Evolutionary conservation across 37 sponge, comb jelly and placozoan genomes (phyloP), one percentile per base, ranked within the genome.

Genomic region (Halichondria panicea): DNA sequence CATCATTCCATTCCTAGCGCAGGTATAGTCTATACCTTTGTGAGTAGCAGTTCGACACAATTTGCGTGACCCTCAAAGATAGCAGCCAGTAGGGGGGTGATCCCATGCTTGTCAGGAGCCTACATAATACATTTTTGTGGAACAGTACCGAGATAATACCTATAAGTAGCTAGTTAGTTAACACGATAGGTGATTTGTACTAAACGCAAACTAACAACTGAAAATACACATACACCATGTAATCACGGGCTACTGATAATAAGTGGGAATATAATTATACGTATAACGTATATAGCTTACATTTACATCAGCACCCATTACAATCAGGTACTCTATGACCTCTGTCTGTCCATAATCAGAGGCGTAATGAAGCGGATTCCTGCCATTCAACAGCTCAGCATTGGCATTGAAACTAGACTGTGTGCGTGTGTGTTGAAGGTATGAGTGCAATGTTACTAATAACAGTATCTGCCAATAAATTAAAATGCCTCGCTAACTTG

Each of bases 291-390:
- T 59, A 15, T 34, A 34, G 63, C 93, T 79, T 70, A 92, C 89
- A 78, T 93, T 64, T 25, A 95, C 82, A 11, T 89, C 67, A 44
- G 93, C 96, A 33, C 84, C 84, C 54, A 53, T 71, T 7, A 18
- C n/a, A 25, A 87, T 18, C 36, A 95, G 60, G 33, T 89, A 86
- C 22, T 83, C 75, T 1, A 92, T 43, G 25, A 95, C 90, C 11
- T 89, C 77, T 27, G 44, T 55, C 15, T 95, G 96, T 2, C 96
- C 96, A 56, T 92, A 95, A 70, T 95, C 96, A 9, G 90, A 87
- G 0, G 96, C 96, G 62, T 75, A 92, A 58, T 95, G 96, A 3
- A 95, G 62, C 7, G 93, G 70, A 65, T 62, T 85, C 39, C 96
- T 45, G 11, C 96, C 96, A 42, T 78, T 80, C 43, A 79, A 43